Conservation (phyloP, 2,797 vertebrate genomes). For the Pogoniulus pusillus region DNA sequence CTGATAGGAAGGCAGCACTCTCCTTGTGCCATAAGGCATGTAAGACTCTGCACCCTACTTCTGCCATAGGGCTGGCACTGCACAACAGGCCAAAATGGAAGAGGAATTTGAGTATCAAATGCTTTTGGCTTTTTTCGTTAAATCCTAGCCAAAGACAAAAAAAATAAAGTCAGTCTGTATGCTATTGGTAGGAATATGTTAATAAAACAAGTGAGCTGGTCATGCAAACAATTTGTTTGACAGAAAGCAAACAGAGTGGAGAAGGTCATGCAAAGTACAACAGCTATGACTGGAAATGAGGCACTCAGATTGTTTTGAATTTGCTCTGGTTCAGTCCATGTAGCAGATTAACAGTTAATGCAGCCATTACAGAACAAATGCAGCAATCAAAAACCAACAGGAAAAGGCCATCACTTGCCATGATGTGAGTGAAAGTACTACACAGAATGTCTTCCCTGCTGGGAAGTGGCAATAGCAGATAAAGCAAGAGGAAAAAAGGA, state of each 20-base stretch:
- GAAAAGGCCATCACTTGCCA: constrained; percentile 33
- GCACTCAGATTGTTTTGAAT: background rate
- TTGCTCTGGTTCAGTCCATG: background rate
- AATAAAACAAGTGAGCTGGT: background rate
- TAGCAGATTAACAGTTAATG: constrained; percentile 35
- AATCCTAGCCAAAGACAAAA: background rate
- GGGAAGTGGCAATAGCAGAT: constrained; percentile 4
- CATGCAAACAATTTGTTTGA: background rate
- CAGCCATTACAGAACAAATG: background rate
- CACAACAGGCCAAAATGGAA: background rate
- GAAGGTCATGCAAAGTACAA: background rate
- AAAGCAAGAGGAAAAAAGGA: constrained; percentile 26
- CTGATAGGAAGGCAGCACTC: background rate
- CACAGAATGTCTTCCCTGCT: background rate
- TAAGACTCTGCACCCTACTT: background rate
- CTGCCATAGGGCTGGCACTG: background rate
- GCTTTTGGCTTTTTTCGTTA: background rate
- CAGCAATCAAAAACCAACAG: constrained; percentile 4
- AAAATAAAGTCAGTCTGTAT: background rate
- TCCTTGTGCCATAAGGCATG: background rate
- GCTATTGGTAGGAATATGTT: background rate
- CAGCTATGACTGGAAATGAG: background rate
- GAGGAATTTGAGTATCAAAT: background rate
- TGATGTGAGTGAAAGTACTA: background rate
- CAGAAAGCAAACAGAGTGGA: background rate